Evolutionary conservation across 2,113 vertebrate genomes (phyloP), one percentile per base, ranked within the genome.

Genomic region (Ranitomeya variabilis): DNA sequence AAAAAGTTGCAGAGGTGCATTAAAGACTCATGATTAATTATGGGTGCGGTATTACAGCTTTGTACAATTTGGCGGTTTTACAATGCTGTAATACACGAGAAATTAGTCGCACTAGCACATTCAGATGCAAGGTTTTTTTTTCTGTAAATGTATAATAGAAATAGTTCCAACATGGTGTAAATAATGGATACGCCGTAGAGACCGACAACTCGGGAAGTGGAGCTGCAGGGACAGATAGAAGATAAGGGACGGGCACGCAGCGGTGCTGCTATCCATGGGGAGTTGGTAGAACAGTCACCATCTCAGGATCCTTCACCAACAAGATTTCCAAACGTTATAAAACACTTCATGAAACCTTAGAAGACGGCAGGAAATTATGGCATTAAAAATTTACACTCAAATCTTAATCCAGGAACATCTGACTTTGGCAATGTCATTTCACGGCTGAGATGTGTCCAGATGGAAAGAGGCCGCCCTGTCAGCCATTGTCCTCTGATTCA

Each of bases 321-420:
- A 76, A 77, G 80, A 88, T 88, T 54, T 88, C 80, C 87, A 88
- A 89, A 84, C 31, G 81, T 45, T 88, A 52, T 13, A 60, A 31
- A 82, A 62, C 87, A 83, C 81, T 89, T 69, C 81, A 89, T 89
- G 87, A 89, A 89, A 89, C 87, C 73, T 55, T 69, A 89, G 87
- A 85, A 85, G 82, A 69, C 77, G 6, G 73, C 51, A 85, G 82
- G 87, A 89, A 89, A 79, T 89, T 89, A 89, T 89, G 79, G 81
- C 87, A 89, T 89, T 89, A 89, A 89, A 89, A 89, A 89, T 89
- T 89, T 89, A 89, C 62, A 85, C 82, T 60, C 87, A 85, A 79
- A 89, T 89, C 81, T 57, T 89, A 84, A 89, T 85, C 87, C 81
- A 52, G 80, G n/a, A 26, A 77, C 87, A 67, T 89, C 76, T 85